Conservation (phyloP, 2,888 invertebrate genomes). For the Tetheella fluctuosa region DNA sequence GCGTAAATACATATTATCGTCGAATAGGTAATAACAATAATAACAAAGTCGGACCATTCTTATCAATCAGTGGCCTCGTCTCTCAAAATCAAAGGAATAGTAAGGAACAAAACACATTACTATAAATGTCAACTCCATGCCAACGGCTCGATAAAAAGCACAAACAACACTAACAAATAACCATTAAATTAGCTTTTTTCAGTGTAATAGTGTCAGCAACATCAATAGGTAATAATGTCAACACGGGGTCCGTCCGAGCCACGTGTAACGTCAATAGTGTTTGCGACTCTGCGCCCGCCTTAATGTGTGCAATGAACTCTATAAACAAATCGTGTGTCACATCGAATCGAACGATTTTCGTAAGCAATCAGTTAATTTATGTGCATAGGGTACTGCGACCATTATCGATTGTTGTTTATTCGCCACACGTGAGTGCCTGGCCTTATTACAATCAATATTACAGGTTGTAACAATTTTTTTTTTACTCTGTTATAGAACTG, state of each 20-base stretch:
- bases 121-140: background rate
- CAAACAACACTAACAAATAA: background rate
- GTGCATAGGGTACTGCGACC: conserved; percentile 21
- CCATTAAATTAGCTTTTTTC: conserved; percentile 1
- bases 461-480: background rate
- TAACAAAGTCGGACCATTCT: background rate
- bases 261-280: background rate
- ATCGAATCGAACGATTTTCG: conserved; percentile 20
- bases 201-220: background rate
- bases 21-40: background rate
- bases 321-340: conserved; percentile 24
- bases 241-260: too few species aligned
- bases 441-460: conserved; percentile 4
- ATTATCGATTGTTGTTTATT: conserved; percentile 15
- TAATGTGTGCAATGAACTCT: conserved; percentile 30
- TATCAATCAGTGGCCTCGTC: background rate
- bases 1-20: background rate
- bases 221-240: too few species aligned
- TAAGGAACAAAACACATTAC: background rate
- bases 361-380: conserved; percentile 22
- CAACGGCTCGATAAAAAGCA: conserved; percentile 1
- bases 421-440: conserved; percentile 13
- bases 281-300: conserved; percentile 13
- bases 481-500: too few species aligned
- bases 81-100: too few species aligned